Base-by-base conservation (phyloP, 2,113 vertebrate species). In the Cranoglanis bouderius region DNA sequence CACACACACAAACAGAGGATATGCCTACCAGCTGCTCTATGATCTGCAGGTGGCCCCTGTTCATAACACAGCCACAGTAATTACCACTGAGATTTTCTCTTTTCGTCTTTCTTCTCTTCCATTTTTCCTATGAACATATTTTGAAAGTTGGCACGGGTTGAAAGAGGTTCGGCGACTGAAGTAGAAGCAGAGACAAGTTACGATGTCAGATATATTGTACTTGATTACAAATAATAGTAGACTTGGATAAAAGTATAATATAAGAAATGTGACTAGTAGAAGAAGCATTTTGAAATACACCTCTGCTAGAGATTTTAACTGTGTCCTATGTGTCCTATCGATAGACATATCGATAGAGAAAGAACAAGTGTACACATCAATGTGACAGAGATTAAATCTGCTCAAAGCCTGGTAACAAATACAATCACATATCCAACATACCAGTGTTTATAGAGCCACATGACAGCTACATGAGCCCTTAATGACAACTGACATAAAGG, bases 41-140 rank as follows among this genome's bases (percentile, higher is more conserved):
- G 61, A 46, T 90, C 90, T 93, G 89, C 93, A 94, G 93, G 93
- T 94, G 94, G 92, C 93, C 91, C 35, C 81, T 89, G 90, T 88
- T 91, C 89, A 90, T 91, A 90, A 89, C 90, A 88, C 92, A 84
- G 89, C 90, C 89, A 80, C 91, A 91, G 85, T 94, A 93, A 94
- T 93, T 90, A 87, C 88, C 88, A 90, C 89, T 88, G 91, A 88
- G 92, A 89, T 92, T 82, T 90, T 91, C 82, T 43, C 24, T 91
- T 91, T 92, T 88, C 43, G 81, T 70, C 85, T 67, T 81, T 88
- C 24, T 46, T 86, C 91, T 61, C 57, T 67, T 87, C 90, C 51
- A 53, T 72, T 90, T 86, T 26, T 75, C 78, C 46, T 51, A 46
- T 57, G 57, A 70, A 84, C 72, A 63, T 72, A 91, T 92, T 91